Evolutionary conservation across 2,113 vertebrate species (phyloP).

Genomic region (Panurus biarmicus): DNA sequence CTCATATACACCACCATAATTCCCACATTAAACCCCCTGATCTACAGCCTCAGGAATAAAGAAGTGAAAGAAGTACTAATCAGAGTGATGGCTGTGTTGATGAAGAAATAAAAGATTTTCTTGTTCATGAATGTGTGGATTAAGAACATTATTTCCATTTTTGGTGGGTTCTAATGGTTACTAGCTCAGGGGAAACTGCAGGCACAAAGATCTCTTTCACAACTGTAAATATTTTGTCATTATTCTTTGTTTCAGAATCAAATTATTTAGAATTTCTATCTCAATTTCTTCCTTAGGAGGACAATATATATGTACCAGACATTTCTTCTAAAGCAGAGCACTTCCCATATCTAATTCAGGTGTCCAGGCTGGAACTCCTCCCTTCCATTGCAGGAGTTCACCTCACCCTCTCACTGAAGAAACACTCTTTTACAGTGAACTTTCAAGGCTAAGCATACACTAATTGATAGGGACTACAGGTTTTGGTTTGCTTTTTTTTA

Average conservation of each 20-base stretch:
- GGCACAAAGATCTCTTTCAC: neutral
- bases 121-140: neutral
- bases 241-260: neutral
- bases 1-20: slow-evolving; percentile 33
- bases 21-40: neutral
- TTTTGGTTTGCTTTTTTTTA: neutral
- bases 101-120: neutral
- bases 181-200: neutral
- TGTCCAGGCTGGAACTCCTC: neutral
- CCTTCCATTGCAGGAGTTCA: neutral
- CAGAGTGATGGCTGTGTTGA: neutral
- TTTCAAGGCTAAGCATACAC: neutral
- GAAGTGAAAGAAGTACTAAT: slow-evolving; percentile 27
- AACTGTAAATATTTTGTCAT: neutral
- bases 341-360: neutral
- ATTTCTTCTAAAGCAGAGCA: neutral
- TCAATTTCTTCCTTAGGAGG: neutral
- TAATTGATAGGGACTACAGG: neutral
- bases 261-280: neutral
- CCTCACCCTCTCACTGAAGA: neutral
- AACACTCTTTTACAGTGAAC: neutral
- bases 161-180: neutral
- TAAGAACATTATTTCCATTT: neutral
- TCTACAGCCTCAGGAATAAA: slow-evolving; percentile 3
- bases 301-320: neutral